phyloP scores from a whole-genome alignment of 2,888 invertebrate species.

The Creontiades dilutus region DNA sequence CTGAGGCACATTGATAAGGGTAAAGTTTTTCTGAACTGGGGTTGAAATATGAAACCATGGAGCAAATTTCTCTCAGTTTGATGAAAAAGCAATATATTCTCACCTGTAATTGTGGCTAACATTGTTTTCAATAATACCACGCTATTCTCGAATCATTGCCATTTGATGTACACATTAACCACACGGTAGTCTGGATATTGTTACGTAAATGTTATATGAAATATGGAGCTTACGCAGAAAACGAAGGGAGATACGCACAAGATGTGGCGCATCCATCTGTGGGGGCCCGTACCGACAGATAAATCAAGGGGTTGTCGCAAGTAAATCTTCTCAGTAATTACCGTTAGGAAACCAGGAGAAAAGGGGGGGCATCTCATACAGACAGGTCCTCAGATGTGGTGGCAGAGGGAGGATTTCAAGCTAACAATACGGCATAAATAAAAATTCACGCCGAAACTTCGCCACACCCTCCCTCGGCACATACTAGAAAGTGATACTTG shows the following conservation, averaged over 20 bases:
- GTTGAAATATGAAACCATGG: no score
- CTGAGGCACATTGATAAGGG: no score
- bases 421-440: slow-evolving; percentile 48
- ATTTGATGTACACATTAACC: no score
- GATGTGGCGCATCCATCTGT: slow-evolving; percentile 26
- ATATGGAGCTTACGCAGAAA: neutral
- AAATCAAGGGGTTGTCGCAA: slow-evolving; percentile 47
- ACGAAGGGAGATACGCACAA: neutral
- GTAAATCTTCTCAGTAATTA: slow-evolving; percentile 58
- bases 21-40: no score
- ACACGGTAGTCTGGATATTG: no score
- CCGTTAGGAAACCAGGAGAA: slow-evolving; percentile 2
- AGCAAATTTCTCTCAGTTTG: no score
- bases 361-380: slow-evolving; percentile 36
- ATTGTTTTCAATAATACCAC: no score
- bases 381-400: slow-evolving; percentile 62
- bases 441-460: neutral
- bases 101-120: no score
- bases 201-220: no score
- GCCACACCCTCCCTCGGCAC: neutral
- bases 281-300: slow-evolving; percentile 19
- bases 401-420: neutral
- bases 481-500: slow-evolving; percentile 46
- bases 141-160: no score
- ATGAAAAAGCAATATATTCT: no score